These are phyloP conservation scores for Sinocyclocheilus anshuiensis DNA, from an alignment of 2,113 vertebrate genomes.

Conservation along the genomic window DNA sequence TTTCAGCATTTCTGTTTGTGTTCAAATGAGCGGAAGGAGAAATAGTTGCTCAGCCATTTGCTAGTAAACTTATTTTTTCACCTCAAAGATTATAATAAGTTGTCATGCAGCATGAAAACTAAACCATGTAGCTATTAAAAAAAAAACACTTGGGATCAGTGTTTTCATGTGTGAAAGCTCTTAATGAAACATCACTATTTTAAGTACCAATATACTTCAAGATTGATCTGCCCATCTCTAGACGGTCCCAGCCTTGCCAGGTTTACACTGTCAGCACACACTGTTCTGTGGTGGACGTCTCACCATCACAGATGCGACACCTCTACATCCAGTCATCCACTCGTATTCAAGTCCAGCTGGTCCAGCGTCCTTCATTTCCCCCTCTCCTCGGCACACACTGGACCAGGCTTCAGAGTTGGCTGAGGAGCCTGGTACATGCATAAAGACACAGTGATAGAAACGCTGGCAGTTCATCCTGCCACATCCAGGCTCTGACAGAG, in stretches of 20 bases:
- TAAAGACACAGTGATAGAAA: slow-evolving; percentile 37
- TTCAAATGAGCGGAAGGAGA: slow-evolving; percentile 2
- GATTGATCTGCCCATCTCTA: neutral
- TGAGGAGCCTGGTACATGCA: slow-evolving; percentile 29
- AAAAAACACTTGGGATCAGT: neutral
- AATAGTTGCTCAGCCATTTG: no score
- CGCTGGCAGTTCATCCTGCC: slow-evolving; percentile 36
- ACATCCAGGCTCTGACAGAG: slow-evolving; percentile 42
- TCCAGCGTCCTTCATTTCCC: slow-evolving; percentile 12
- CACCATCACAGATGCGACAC: slow-evolving; percentile 17
- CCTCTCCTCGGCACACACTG: neutral
- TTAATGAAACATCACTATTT: neutral
- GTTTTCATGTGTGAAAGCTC: neutral
- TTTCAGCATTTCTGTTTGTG: slow-evolving; percentile 7
- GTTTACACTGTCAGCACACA: neutral
- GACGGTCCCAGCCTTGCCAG: neutral
- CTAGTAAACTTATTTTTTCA: neutral
- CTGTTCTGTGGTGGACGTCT: neutral
- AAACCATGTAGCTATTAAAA: neutral
- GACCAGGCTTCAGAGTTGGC: slow-evolving; percentile 33
- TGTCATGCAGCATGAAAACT: neutral
- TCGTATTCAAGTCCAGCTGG: slow-evolving; percentile 23
- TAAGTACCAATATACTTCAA: neutral
- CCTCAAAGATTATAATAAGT: neutral
- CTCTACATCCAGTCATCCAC: slow-evolving; percentile 9